Conservation (phyloP, 2,888 invertebrate species). For the Clitarchus hookeri region DNA sequence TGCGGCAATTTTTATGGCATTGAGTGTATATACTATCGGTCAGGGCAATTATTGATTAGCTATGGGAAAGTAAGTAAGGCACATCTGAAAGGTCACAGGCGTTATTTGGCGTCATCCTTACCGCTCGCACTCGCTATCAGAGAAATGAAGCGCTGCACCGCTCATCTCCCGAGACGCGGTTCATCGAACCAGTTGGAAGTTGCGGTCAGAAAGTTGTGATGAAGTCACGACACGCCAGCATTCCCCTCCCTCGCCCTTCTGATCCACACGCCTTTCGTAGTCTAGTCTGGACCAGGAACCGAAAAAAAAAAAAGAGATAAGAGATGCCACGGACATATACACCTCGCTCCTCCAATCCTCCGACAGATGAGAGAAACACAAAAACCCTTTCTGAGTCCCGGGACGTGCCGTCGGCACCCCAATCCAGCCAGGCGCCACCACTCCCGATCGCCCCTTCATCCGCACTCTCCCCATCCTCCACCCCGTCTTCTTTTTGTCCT, state of each 20-base stretch:
- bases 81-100: too few species aligned
- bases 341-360: background rate
- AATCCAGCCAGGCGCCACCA: background rate
- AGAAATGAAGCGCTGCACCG: too few species aligned
- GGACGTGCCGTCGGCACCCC: conserved; percentile 2
- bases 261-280: background rate
- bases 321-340: background rate
- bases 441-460: background rate
- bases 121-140: too few species aligned
- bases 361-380: background rate
- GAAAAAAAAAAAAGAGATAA: background rate
- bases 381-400: background rate
- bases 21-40: too few species aligned
- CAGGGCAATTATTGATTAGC: too few species aligned
- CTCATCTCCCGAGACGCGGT: background rate
- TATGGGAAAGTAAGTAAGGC: too few species aligned
- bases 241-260: background rate
- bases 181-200: background rate
- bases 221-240: background rate
- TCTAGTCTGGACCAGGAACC: background rate
- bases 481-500: background rate
- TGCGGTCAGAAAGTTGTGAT: background rate
- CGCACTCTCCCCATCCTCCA: background rate
- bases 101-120: too few species aligned
- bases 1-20: too few species aligned